Evolutionary conservation across 2,113 vertebrate species (phyloP).

Genomic region (Danio rerio): GRCz12tu NC_133189.1:46822001-46822500

Average conservation of each 20-base stretch:
- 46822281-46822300: constrained; percentile 36
- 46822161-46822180: neutral
- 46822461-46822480: constrained; percentile 17
- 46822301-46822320: constrained; percentile 25
- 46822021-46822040: constrained; percentile 31
- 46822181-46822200: neutral
- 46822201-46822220: constrained; percentile 31
- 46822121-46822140: constrained; percentile 32
- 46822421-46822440: constrained; percentile 16
- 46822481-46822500: constrained; percentile 9
- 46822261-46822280: constrained; percentile 45
- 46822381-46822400: constrained; percentile 29
- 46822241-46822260: constrained; percentile 17
- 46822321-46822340: constrained; percentile 41
- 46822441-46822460: constrained; percentile 22
- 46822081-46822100: constrained; percentile 45
- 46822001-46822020: constrained; percentile 42
- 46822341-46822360: constrained; percentile 46
- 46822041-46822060: constrained; percentile 30
- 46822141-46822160: neutral
- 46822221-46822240: constrained; percentile 29
- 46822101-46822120: constrained; percentile 50
- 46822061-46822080: constrained; percentile 44
- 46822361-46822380: constrained; percentile 24
- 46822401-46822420: constrained; percentile 27